These are phyloP conservation scores for Momotus momota DNA, from an alignment of 2,797 vertebrate genomes.

Conservation along the genomic window DNA sequence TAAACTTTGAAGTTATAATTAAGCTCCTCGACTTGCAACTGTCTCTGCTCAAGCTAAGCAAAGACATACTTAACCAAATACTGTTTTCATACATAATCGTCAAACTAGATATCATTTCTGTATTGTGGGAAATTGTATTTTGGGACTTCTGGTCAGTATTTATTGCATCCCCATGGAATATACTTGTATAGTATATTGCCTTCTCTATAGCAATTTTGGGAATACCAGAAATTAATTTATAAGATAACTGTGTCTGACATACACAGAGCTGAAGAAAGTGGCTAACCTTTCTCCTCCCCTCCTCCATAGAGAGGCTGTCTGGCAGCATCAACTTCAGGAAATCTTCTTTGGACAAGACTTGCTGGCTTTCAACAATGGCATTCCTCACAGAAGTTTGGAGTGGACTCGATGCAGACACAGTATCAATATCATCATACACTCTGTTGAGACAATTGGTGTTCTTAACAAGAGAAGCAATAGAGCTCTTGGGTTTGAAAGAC, in stretches of 20 bases:
- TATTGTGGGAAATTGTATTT: neutral
- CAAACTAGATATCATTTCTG: neutral
- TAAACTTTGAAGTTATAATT: neutral
- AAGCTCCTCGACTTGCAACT: neutral
- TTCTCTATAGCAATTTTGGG: neutral
- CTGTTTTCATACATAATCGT: neutral
- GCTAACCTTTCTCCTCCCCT: conserved; percentile 89
- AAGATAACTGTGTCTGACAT: neutral
- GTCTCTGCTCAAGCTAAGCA: neutral
- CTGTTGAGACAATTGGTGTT: conserved; percentile 77
- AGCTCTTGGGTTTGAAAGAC: neutral
- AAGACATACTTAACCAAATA: neutral
- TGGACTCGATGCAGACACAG: conserved; percentile 78
- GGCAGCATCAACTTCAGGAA: conserved; percentile 91
- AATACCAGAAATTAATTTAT: neutral
- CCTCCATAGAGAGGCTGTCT: conserved; percentile 85
- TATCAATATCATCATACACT: conserved; percentile 84
- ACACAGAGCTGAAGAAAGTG: neutral
- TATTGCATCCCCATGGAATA: neutral
- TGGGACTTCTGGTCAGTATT: neutral
- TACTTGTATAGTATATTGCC: neutral
- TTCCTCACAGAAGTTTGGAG: conserved; percentile 81
- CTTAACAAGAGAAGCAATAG: conserved; percentile 9
- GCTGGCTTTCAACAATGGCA: conserved; percentile 80
- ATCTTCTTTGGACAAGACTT: conserved; percentile 90